Percentiles rank a stretch among this genome's conserved stretches.
These are phyloP conservation scores for Hyposoter didymator DNA, from an alignment of 2,888 invertebrate genomes.

Conservation along the genomic window DNA sequence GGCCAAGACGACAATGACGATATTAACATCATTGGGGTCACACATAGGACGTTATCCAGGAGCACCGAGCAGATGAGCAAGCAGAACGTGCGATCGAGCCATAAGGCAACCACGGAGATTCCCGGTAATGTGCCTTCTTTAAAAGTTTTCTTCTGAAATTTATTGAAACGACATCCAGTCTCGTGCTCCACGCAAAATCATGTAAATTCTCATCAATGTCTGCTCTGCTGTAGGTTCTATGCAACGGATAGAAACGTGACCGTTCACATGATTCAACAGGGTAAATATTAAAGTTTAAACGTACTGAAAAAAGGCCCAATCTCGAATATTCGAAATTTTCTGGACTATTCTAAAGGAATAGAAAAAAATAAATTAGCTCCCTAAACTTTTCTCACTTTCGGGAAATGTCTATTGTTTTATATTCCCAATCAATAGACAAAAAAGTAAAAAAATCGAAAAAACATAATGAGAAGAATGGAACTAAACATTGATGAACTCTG, in stretches of 20 bases:
- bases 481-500: slow-evolving; percentile 18
- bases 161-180: slow-evolving; percentile 18
- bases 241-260: slow-evolving; percentile 50
- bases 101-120: slow-evolving; percentile 13
- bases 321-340: too few relatives aligned
- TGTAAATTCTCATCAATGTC: slow-evolving; percentile 51
- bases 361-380: too few relatives aligned
- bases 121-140: slow-evolving; percentile 59
- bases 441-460: too few relatives aligned
- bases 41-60: slow-evolving; percentile 23
- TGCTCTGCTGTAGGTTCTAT: slow-evolving; percentile 58
- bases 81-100: not conserved
- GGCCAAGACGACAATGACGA: slow-evolving; percentile 72
- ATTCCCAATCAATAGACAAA: too few relatives aligned
- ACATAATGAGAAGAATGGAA: not conserved
- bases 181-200: slow-evolving; percentile 9
- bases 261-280: slow-evolving; percentile 42
- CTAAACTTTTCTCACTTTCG: too few relatives aligned
- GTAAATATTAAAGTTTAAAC: slow-evolving; percentile 32
- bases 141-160: slow-evolving; percentile 54
- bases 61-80: slow-evolving; percentile 6
- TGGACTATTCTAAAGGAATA: too few relatives aligned
- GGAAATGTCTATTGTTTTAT: too few relatives aligned
- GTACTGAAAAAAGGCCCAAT: too few relatives aligned
- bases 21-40: slow-evolving; percentile 76